These are phyloP conservation scores for Petromus typicus DNA, from an alignment of 2,113 vertebrate genomes.

Conservation along the genomic window DNA sequence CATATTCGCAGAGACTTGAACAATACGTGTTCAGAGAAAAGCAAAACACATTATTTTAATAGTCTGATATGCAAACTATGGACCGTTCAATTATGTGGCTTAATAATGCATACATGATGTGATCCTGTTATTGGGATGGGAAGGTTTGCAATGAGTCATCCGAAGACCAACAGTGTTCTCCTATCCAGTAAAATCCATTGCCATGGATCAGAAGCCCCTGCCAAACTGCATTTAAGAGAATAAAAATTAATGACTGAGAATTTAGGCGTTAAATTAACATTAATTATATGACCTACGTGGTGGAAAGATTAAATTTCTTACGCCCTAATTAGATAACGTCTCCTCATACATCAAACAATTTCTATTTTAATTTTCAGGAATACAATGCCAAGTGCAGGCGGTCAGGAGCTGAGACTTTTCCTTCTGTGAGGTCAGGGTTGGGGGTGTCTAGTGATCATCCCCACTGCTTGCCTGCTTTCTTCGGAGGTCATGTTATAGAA, in stretches of 20 bases:
- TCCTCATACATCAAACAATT: constrained; percentile 97
- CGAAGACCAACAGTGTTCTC: constrained; percentile 91
- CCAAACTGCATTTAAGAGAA: constrained; percentile 99
- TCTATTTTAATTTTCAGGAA: constrained; percentile 89
- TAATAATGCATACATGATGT: constrained; percentile 99
- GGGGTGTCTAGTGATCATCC: neutral
- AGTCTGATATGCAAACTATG: constrained; percentile 99
- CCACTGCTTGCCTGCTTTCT: constrained; percentile 10
- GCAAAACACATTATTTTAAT: constrained; percentile 99
- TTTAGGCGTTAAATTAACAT: constrained; percentile 99
- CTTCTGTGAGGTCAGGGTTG: constrained; percentile 42
- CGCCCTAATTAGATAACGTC: constrained; percentile 98
- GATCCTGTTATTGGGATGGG: constrained; percentile 97
- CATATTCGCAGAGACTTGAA: constrained; percentile 97
- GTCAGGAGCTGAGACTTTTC: neutral
- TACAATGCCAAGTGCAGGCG: constrained; percentile 76
- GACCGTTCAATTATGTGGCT: constrained; percentile 99
- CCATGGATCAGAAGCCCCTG: constrained; percentile 91
- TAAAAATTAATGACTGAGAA: constrained; percentile 99
- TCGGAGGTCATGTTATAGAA: neutral
- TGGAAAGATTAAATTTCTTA: constrained; percentile 99
- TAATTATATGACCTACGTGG: constrained; percentile 99
- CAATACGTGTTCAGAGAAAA: constrained; percentile 98
- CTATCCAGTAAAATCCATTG: constrained; percentile 91
- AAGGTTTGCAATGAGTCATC: constrained; percentile 94